Conservation (phyloP, 2,797 vertebrate species). For the Merluccius polli region DNA sequence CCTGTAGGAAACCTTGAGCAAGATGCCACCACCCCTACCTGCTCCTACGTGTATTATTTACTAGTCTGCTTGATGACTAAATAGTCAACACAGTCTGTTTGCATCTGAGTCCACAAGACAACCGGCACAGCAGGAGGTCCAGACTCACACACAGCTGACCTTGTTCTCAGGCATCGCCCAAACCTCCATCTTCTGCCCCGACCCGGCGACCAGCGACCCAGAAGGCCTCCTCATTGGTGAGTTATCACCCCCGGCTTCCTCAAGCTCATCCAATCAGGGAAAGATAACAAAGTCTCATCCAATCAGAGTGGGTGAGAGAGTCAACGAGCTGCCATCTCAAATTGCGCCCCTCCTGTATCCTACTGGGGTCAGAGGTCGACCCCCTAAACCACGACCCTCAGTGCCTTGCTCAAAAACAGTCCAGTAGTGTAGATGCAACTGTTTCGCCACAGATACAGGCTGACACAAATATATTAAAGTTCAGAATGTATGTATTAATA, state of each 20-base stretch:
- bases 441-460: too few species aligned
- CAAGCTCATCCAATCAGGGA: neutral
- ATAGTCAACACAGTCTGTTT: too few species aligned
- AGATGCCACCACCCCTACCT: too few species aligned
- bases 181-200: neutral
- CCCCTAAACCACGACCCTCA: neutral
- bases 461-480: too few species aligned
- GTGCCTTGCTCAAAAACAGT: neutral
- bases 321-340: neutral
- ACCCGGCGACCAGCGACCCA: neutral
- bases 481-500: too few species aligned
- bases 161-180: neutral
- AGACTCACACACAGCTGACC: neutral
- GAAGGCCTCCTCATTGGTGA: slow-evolving; percentile 1
- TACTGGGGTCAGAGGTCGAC: too few species aligned
- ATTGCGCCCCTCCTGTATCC: neutral
- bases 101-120: too few species aligned
- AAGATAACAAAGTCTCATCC: neutral
- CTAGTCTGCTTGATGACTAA: too few species aligned
- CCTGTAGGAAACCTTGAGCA: too few species aligned
- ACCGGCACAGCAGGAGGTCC: too few species aligned
- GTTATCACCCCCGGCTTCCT: neutral
- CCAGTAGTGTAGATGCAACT: neutral
- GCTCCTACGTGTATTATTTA: too few species aligned
- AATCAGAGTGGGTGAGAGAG: neutral